Base-by-base conservation (phyloP, 92 coral and sea anemone species). In the Desmophyllum pertusum region DNA sequence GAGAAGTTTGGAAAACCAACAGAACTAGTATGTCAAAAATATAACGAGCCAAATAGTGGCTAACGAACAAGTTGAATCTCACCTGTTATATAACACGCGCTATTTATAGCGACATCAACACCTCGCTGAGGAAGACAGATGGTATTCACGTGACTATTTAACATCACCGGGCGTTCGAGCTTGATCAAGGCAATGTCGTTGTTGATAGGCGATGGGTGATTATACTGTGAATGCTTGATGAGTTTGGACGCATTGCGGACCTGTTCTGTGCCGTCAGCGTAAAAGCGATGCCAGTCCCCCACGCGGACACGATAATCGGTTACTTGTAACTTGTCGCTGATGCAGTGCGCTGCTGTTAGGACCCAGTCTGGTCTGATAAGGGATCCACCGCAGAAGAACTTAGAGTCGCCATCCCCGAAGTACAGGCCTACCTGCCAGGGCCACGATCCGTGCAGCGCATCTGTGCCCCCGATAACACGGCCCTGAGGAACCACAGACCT, bases 111-210 rank as follows among this genome's bases (percentile, higher is more conserved):
- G 31, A 38, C 25, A 2, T 76, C 53, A 19, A 52, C 45, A 61
- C 66, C 84, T 69, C 85, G 65, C 76, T 57, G 65, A 57, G 89
- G 79, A 46, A 72, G 66, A 51, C 89, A 86, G 67, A 76, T 70
- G 15, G 85, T 79, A 62, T 79, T 86, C 80, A 79, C 89, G 76
- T 86, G 89, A 72, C 89, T 86, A 30, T 79, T 86, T 31, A 86
- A 76, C 69, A 86, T 37, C n/a, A 83, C 89, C 7, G 88, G 88
- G 7, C 70, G 83, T 71, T 85, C 63, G n/a, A 85, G 88, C 53
- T 67, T 85, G 63, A 85, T 77, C 15, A 85, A 67, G 9, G 84
- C 88, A 66, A 85, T 85, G 84, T 77, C 88, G 50, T 85, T 85
- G 77, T 66, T 77, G 45, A 85, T 75, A 43, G 77, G 65, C 46